A percentile compares a stretch with the other conserved stretches of the same genome.
These are phyloP conservation scores for Cephus runcator DNA, from an alignment of 2,888 invertebrate genomes.

Conservation along the genomic window DNA sequence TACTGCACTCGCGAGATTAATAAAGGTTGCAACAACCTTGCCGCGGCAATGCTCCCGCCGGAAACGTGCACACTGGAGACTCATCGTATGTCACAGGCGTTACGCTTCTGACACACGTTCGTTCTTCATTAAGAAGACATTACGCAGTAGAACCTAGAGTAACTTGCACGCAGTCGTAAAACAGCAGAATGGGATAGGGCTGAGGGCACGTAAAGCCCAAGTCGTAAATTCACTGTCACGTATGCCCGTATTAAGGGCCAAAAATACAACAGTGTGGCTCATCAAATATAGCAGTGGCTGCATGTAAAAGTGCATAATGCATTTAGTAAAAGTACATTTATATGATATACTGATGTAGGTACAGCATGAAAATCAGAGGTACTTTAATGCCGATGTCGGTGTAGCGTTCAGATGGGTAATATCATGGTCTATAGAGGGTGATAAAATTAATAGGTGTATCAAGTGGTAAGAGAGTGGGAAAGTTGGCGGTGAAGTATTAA, in stretches of 20 bases:
- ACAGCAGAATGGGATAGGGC: background rate
- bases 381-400: background rate
- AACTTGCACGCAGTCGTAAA: slow-evolving; percentile 16
- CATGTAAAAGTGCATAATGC: background rate
- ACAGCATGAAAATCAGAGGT: background rate
- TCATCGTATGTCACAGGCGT: slow-evolving; percentile 23
- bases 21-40: slow-evolving; percentile 20
- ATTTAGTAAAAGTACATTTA: background rate
- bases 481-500: slow-evolving; percentile 27
- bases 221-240: background rate
- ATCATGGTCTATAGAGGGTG: background rate
- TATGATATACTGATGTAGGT: background rate
- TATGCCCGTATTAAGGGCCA: background rate
- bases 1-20: background rate
- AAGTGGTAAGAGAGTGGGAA: background rate
- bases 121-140: slow-evolving; percentile 31
- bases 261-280: background rate
- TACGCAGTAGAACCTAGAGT: slow-evolving; percentile 9
- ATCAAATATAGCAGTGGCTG: background rate
- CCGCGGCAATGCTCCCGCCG: slow-evolving; percentile 26
- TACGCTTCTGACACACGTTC: slow-evolving; percentile 12
- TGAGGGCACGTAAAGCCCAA: background rate
- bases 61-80: slow-evolving; percentile 29
- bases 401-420: background rate
- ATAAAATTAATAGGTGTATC: background rate